Conservation (phyloP, 2,888 invertebrate genomes). For the Heliconius erato region DNA sequence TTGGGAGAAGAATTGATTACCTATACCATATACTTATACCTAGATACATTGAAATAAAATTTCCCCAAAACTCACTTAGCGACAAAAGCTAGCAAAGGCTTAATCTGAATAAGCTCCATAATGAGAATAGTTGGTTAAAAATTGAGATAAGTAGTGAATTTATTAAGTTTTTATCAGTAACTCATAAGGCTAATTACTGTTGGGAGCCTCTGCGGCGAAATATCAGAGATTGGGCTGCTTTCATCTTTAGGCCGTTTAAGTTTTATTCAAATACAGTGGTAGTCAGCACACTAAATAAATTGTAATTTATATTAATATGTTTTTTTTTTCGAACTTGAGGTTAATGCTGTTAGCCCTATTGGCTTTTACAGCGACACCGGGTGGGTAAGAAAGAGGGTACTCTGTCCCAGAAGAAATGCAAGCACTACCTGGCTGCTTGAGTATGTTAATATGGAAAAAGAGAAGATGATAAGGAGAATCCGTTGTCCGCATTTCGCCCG, state of each 20-base stretch:
- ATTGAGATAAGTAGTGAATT: slow-evolving; percentile 39
- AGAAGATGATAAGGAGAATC: no score
- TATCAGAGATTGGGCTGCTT: slow-evolving; percentile 55
- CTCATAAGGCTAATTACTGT: slow-evolving; percentile 67
- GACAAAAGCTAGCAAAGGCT: slow-evolving; percentile 6
- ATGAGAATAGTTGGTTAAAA: slow-evolving; percentile 31
- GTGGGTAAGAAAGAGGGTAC: no score
- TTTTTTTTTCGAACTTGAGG: no score
- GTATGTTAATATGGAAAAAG: not conserved
- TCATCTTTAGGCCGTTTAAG: slow-evolving; percentile 55
- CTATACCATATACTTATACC: no score
- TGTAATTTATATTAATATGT: not conserved
- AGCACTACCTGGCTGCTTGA: no score
- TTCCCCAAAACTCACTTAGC: slow-evolving; percentile 2
- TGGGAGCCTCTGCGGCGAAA: slow-evolving; percentile 57
- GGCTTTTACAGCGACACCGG: no score
- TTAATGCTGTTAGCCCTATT: no score
- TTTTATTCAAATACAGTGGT: slow-evolving; percentile 57
- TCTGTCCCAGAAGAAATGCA: no score
- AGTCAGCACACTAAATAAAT: slow-evolving; percentile 55
- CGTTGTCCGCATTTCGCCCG: not conserved
- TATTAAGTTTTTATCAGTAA: slow-evolving; percentile 65
- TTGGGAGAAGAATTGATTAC: no score
- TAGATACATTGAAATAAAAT: not conserved
- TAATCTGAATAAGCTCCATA: slow-evolving; percentile 21